Base-by-base conservation (phyloP, 2,888 invertebrate genomes). In the Drosophila monieri region DNA sequence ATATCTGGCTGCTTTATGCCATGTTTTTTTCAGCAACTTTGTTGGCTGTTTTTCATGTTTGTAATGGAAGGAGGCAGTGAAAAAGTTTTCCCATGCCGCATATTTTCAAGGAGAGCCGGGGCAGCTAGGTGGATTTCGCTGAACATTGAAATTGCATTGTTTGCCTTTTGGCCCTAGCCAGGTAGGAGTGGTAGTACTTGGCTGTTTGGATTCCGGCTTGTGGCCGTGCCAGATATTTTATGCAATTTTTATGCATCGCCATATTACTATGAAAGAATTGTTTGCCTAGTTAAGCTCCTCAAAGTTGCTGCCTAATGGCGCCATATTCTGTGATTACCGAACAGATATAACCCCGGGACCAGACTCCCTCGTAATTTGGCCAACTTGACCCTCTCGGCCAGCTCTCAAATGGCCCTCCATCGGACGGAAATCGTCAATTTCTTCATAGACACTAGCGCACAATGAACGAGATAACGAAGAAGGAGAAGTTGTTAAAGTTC, bases 31-130 rank as follows among this genome's bases (percentile, higher is more conserved):
- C 25, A 46, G 71, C 79, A 83, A 83, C 77, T 86, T 78, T 80
- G 85, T 70, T 74, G 69, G 85, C 85, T 80, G 85, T 77, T 86
- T 73, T 86, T 80, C 79, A 84, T 83, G 87, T 87, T 85, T 83
- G 76, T 85, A 87, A 84, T 87, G 83, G 71, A 83, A 74, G 79
- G 74, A 84, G 80, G 74, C 52, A 14, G 12, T 14, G 15, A 37
- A 49, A 48, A 64, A 44, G 41, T 84, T 84, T 74, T 61, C 66
- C 62, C 43, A 48, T 59, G 72, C 66, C 61, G 61, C 48, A 73
- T 57, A 58, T 49, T 71, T 52, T 3, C 8, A 3, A 12, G 14
- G 18, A 41, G 9, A 23, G 14, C 9, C 3, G 39, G 21, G 14
- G 15, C 8, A 8, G 6, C 10, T 10, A 37, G 35, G 51, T 15